A percentile compares a stretch with the other conserved stretches of the same genome.
phyloP scores from a whole-genome alignment of 1,140 invertebrate genomes.

The Apis laboriosa region DNA sequence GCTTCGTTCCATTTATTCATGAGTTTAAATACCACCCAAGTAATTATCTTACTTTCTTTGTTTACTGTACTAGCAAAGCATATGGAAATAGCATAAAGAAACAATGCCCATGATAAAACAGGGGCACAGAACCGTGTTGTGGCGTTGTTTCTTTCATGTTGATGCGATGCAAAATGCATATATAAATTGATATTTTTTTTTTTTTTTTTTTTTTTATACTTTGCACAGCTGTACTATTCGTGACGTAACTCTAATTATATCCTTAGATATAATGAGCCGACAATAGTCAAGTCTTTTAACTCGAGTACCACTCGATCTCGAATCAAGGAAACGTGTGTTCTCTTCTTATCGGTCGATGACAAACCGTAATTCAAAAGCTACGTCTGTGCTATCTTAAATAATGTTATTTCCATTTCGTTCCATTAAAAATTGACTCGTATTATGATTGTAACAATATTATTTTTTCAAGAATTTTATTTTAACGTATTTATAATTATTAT shows the following conservation, averaged over 20 bases:
- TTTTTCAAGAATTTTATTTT: too few species aligned
- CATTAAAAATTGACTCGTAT: background rate
- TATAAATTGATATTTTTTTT: background rate
- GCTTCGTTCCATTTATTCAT: background rate
- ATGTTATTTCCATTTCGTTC: background rate
- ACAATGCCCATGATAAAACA: background rate
- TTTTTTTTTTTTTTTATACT: background rate
- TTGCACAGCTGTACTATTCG: background rate
- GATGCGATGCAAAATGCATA: too few species aligned
- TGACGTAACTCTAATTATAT: slow-evolving; percentile 17
- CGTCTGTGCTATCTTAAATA: background rate
- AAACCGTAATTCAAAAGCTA: slow-evolving; percentile 31
- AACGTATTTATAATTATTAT: too few species aligned
- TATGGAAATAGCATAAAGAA: background rate
- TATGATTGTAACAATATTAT: too few species aligned
- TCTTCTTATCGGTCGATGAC: slow-evolving; percentile 39
- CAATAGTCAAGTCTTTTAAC: background rate
- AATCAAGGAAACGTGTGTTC: background rate
- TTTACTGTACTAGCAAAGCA: background rate
- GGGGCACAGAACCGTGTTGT: background rate
- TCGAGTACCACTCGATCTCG: background rate
- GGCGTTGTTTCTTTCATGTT: background rate
- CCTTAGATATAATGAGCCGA: background rate
- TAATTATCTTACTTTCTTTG: background rate
- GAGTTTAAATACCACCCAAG: background rate